Base-by-base conservation (phyloP, 2,888 invertebrate genomes). In the Cheilosia urbana region DNA sequence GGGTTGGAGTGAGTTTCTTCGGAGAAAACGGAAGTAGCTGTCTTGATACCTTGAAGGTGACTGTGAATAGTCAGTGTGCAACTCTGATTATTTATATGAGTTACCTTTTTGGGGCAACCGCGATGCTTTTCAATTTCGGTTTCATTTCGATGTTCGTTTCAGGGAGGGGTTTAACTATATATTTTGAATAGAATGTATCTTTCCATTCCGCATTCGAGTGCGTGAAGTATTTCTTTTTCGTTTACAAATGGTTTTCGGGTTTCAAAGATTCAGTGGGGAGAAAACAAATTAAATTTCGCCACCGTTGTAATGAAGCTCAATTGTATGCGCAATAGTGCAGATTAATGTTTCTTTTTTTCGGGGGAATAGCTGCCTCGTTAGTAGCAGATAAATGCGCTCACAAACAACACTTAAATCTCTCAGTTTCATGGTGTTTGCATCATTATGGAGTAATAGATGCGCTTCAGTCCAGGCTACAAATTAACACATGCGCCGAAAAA, bases 61-160 rank as follows among this genome's bases (percentile, higher is more conserved):
- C 84, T 84, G 75, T 84, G 75, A 55, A 60, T 60, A 65, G 55
- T 71, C 71, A 34, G 47, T 47, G 65, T 65, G 53, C 60, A 65
- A 30, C 71, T 34, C 17, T 60, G 69, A 60, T 65, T 84, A 80
- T 84, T 80, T 84, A 84, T 84, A 80, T 66, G 57, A 65, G 63
- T 42, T 68, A 69, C 62, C 4, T 27, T 27, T 27, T 27, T 2
- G 24, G 21, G 24, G 24, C 24, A 24, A 30, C 30, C 30, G 15
- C 30, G 15, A 79, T 79, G 63, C 53, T 80, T 79, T 79, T 84
- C 75, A 71, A 75, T 84, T 84, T 30, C 1, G 30, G 9, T 30
- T 30, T 79, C 63, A 55, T 76, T 71, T 78, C 66, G 53, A 49
- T 42, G 9, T 6, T 21, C 15, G 51, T 17, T 47, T 7, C n/a